Percentiles rank a stretch among this genome's conserved stretches.
These are phyloP conservation scores for Lithophane ornitopus DNA, from an alignment of 2,888 invertebrate genomes.

Conservation along the genomic window DNA sequence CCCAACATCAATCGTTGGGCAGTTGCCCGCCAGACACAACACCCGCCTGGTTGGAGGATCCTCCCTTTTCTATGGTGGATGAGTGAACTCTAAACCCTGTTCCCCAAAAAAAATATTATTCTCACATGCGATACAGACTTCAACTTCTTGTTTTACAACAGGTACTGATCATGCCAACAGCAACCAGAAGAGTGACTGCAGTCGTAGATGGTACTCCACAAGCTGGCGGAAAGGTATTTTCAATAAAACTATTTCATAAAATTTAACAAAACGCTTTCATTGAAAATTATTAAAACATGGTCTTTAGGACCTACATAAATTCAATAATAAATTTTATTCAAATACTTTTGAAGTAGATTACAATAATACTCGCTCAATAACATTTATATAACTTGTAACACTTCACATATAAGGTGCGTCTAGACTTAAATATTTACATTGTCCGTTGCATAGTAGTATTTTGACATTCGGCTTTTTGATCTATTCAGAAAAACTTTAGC, in stretches of 20 bases:
- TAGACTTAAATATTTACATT: slow-evolving; percentile 8
- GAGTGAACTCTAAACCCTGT: no score
- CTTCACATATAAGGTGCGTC: background rate
- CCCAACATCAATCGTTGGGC: no score
- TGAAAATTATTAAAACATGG: background rate
- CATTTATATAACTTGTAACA: slow-evolving; percentile 3
- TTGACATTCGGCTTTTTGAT: no score
- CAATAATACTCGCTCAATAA: background rate
- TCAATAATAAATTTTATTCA: background rate
- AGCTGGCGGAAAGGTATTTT: slow-evolving; percentile 92
- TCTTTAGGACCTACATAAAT: background rate
- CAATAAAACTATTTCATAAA: background rate
- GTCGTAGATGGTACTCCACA: slow-evolving; percentile 94
- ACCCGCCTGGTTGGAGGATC: no score
- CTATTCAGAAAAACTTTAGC: no score
- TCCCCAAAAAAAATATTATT: no score
- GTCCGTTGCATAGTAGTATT: no score
- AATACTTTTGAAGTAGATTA: background rate
- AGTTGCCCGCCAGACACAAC: no score
- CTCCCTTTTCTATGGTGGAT: no score
- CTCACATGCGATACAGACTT: no score
- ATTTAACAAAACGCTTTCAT: background rate
- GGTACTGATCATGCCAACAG: slow-evolving; percentile 98
- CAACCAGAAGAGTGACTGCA: slow-evolving; percentile 94
- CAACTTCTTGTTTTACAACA: slow-evolving; percentile 48